Percentiles rank a stretch among this genome's conserved stretches.
These are phyloP conservation scores for Aurelia coerulea DNA, from an alignment of 30 jellyfish, hydroid and myxozoan genomes.

Conservation along the genomic window DNA sequence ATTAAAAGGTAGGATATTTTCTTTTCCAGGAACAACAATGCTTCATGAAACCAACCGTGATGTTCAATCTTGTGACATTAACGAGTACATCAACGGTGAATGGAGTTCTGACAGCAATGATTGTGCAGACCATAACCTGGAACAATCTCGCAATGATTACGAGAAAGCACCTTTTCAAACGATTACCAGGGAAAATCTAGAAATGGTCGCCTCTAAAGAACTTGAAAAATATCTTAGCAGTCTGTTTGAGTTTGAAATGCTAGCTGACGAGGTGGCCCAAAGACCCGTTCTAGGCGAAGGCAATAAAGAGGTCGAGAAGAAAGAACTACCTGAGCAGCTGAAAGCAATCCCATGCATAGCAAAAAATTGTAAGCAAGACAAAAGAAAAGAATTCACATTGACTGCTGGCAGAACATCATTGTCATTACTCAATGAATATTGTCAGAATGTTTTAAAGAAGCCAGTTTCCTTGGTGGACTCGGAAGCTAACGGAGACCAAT, in stretches of 20 bases:
- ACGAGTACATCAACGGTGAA: too few relatives aligned
- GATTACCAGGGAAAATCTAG: background rate
- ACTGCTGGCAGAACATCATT: slow-evolving; percentile 66
- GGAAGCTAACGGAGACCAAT: slow-evolving; percentile 10
- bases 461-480: slow-evolving; percentile 44
- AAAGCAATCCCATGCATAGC: slow-evolving; percentile 35
- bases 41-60: too few relatives aligned
- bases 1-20: too few relatives aligned
- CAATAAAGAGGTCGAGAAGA: too few relatives aligned
- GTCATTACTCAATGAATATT: slow-evolving; percentile 65
- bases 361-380: background rate
- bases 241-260: slow-evolving; percentile 20
- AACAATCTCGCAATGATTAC: too few relatives aligned
- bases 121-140: too few relatives aligned
- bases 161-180: background rate
- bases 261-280: slow-evolving; percentile 20
- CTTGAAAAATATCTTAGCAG: slow-evolving; percentile 34
- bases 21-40: too few relatives aligned
- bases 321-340: background rate
- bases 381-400: slow-evolving; percentile 3
- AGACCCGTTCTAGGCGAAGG: too few relatives aligned
- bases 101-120: too few relatives aligned
- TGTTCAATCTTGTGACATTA: too few relatives aligned
- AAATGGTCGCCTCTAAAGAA: slow-evolving; percentile 8
- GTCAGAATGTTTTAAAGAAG: slow-evolving; percentile 55